phyloP scores from a whole-genome alignment of 2,888 invertebrate genomes.

The Poecilus cupreus region DNA sequence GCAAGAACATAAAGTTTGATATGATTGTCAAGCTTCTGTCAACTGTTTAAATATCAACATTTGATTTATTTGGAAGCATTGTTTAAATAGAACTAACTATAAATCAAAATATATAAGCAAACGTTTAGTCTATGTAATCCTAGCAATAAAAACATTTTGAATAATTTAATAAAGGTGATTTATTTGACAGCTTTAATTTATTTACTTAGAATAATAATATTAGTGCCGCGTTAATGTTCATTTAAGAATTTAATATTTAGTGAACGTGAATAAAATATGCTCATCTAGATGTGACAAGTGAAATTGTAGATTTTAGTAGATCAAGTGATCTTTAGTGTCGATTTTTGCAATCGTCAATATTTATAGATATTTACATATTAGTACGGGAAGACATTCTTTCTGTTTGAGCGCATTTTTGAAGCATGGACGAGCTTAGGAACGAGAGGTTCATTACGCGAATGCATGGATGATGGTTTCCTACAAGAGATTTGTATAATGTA shows the following conservation, averaged over 20 bases:
- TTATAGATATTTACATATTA: no score
- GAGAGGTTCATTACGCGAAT: no score
- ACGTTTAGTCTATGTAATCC: not conserved
- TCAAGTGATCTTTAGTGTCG: no score
- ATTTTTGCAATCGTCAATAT: no score
- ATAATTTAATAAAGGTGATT: not conserved
- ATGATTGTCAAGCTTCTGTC: not conserved
- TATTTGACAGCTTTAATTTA: not conserved
- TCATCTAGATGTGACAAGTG: no score
- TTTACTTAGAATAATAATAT: conserved; percentile 27
- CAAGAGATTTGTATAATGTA: no score
- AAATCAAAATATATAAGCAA: not conserved
- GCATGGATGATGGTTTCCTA: no score
- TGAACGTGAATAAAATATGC: not conserved
- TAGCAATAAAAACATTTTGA: not conserved
- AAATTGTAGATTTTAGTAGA: no score
- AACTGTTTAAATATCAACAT: not conserved
- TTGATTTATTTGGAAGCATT: not conserved
- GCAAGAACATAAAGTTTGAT: not conserved
- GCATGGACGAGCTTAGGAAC: no score
- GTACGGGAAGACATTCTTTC: no score
- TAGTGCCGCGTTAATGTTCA: not conserved
- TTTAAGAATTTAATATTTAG: no score
- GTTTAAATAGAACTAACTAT: not conserved
- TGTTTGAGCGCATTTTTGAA: no score